A percentile compares a stretch with the other conserved stretches of the same genome.
Evolutionary conservation across 2,888 invertebrate genomes (phyloP).

Genomic region (Lithosia quadra): DNA sequence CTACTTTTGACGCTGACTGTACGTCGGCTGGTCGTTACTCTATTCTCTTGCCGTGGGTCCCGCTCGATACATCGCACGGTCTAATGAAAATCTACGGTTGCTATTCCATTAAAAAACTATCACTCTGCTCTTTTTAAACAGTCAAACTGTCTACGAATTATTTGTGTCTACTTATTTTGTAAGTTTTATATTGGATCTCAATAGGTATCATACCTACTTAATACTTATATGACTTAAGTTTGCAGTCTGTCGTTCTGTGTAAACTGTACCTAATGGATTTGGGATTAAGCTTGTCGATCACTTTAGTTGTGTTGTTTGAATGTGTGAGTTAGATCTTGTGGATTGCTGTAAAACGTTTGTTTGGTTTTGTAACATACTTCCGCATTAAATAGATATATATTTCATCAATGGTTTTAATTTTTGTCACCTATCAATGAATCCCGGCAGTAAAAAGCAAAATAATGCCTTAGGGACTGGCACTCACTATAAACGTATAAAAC

Average conservation of each 20-base stretch:
- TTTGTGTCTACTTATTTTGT: not conserved
- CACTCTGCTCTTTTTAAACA: not conserved
- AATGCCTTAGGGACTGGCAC: too few relatives aligned
- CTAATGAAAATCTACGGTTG: not conserved
- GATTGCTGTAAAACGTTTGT: slow-evolving; percentile 15
- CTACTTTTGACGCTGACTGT: too few relatives aligned
- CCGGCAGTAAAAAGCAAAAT: too few relatives aligned
- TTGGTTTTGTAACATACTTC: slow-evolving; percentile 20
- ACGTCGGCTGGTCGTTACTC: too few relatives aligned
- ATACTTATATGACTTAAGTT: not conserved
- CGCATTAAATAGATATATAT: slow-evolving; percentile 17
- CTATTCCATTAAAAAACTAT: not conserved
- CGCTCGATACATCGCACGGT: too few relatives aligned
- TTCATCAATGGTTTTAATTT: not conserved
- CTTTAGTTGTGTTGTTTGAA: slow-evolving; percentile 32
- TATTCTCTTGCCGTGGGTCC: too few relatives aligned
- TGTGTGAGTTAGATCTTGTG: slow-evolving; percentile 23
- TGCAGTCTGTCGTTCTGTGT: not conserved
- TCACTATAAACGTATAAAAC: too few relatives aligned
- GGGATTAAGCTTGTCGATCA: slow-evolving; percentile 18
- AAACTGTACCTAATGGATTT: not conserved
- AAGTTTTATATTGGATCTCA: not conserved
- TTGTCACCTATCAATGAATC: too few relatives aligned
- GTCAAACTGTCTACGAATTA: not conserved
- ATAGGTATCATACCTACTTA: too few relatives aligned